Evolutionary conservation across 2,113 vertebrate species (phyloP), one percentile per base, ranked within the genome.

Genomic region (Atherinomorus stipes): DNA sequence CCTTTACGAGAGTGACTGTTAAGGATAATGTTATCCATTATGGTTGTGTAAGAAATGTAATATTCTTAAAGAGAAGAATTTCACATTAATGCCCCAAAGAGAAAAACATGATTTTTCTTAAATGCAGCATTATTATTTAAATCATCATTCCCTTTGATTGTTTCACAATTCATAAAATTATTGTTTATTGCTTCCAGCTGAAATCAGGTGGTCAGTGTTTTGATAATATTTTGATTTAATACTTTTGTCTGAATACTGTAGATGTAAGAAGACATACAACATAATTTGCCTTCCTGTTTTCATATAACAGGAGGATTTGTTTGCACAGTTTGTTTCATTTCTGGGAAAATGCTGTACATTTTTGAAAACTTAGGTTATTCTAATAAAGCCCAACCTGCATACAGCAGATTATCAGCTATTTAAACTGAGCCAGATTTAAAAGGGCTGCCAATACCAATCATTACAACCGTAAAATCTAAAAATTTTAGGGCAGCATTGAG

Each of bases 381-480:
- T 23, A 54, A 21, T 59, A 44, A 85, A 52, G 45, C 44, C 80
- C 57, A 67, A 68, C 65, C 62, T 69, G 42, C 45, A 63, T 15
- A 44, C 22, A 45, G 50, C 37, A 80, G 71, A 85, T 87, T 74
- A 68, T 47, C 11, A 34, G 18, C 71, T 67, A 74, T 74, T 76
- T 73, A 78, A 80, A 86, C 62, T 40, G 80, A 82, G 71, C 28
- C 37, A 25, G 66, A 66, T 83, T 79, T 47, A 57, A 59, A 62
- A 65, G 68, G 15, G 60, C 70, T 71, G 80, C 73, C 69, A 76
- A 83, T 82, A 90, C 91, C 83, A 80, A 79, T 85, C 84, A 79
- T 69, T 65, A 53, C 71, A 75, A 81, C 60, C 65, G 49, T 56
- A 88, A 90, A 89, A 92, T 91, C 83, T 82, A 83, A 76, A 87